phyloP scores from a whole-genome alignment of 1,140 invertebrate species.

The Bombus turneri region DNA sequence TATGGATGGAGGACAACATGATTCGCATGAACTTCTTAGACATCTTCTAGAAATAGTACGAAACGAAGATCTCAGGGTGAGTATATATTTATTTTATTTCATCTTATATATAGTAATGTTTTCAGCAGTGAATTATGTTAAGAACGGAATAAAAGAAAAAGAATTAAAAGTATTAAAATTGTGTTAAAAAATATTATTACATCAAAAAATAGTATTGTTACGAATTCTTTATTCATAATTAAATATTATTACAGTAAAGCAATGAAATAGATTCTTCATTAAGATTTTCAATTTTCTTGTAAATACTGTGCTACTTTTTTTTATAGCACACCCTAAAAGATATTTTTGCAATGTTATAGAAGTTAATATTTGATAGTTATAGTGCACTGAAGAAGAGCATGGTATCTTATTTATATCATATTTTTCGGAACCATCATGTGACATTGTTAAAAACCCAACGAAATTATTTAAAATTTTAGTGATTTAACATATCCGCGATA shows the following conservation, averaged over 20 bases:
- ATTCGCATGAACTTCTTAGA: slow-evolving; percentile 96
- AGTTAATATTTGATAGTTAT: too few relatives aligned
- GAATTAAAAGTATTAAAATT: background rate
- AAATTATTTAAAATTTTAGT: too few relatives aligned
- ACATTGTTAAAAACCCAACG: too few relatives aligned
- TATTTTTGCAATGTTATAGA: too few relatives aligned
- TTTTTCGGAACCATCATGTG: too few relatives aligned
- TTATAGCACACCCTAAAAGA: too few relatives aligned
- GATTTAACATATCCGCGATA: too few relatives aligned
- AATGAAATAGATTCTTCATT: too few relatives aligned
- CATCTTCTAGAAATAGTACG: slow-evolving; percentile 94
- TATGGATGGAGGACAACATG: slow-evolving; percentile 96
- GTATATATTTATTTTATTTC: background rate
- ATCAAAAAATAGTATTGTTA: background rate
- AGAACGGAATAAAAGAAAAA: background rate
- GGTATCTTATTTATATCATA: too few relatives aligned
- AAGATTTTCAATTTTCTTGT: too few relatives aligned
- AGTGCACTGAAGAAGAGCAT: too few relatives aligned
- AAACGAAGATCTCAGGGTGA: slow-evolving; percentile 77
- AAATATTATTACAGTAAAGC: background rate
- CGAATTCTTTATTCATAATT: background rate
- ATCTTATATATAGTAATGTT: background rate
- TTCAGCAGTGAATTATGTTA: background rate
- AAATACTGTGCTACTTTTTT: too few relatives aligned
- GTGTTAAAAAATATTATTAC: background rate